phyloP scores from a whole-genome alignment of 2,888 invertebrate species.

The Seladonia tumulorum region DNA sequence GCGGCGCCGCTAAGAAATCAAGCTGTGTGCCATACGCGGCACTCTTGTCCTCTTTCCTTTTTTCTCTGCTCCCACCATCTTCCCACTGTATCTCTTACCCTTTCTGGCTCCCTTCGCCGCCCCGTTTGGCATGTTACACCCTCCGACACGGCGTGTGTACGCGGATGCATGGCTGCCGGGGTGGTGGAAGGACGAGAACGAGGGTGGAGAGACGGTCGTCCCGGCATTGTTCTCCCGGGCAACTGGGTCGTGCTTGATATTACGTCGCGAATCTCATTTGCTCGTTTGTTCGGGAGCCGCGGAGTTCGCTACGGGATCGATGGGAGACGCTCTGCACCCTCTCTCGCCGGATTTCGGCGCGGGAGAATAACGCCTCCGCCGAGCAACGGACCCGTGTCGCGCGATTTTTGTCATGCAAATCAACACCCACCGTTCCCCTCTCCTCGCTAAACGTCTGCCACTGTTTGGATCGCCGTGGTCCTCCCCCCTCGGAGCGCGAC shows the following conservation, averaged over 20 bases:
- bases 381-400: neutral
- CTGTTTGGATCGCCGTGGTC: neutral
- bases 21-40: slow-evolving; percentile 48
- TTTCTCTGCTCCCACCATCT: slow-evolving; percentile 1
- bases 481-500: neutral
- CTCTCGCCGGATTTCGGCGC: neutral
- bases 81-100: slow-evolving; percentile 13
- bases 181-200: slow-evolving; percentile 13
- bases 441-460: neutral
- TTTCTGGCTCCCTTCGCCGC: neutral
- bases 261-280: slow-evolving; percentile 69
- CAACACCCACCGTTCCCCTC: neutral
- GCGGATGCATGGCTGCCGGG: slow-evolving; percentile 19
- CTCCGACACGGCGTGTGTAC: slow-evolving; percentile 18
- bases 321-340: slow-evolving; percentile 17
- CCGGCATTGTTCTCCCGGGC: slow-evolving; percentile 61
- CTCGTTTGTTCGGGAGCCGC: slow-evolving; percentile 61
- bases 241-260: slow-evolving; percentile 67
- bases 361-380: neutral
- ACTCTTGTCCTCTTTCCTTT: slow-evolving; percentile 2
- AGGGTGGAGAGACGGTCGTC: slow-evolving; percentile 40
- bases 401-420: slow-evolving; percentile 42
- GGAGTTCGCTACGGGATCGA: slow-evolving; percentile 55
- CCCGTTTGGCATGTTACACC: slow-evolving; percentile 45
- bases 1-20: slow-evolving; percentile 69